Evolutionary conservation across 1,140 invertebrate genomes (phyloP), one percentile per base, ranked within the genome.

Genomic region (Drosophila rhopaloa): DNA sequence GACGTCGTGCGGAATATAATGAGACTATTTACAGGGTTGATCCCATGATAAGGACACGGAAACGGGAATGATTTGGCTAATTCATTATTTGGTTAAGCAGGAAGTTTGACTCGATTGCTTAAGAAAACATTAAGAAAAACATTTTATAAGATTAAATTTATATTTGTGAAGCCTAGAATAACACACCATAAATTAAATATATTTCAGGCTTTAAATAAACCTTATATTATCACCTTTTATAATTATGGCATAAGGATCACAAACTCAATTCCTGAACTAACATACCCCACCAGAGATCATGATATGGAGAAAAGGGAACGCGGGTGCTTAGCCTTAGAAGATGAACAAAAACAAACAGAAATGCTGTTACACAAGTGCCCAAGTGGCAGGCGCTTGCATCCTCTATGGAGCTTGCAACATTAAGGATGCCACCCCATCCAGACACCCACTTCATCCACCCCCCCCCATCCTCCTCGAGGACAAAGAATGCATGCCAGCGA

Each of bases 261-360:
- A 13, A 32, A 70, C 8, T 9, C 8, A 9, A n/a, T 35, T 13
- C 2, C 27, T 10, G 6, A 57, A 7, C 27, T 51, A 19, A 37
- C 29, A 41, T 71, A 50, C 63, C 67, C 65, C 51, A 19, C 2
- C 19, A 48, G 4, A 57, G 65, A 41, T 71, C 67, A 41, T 48
- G 50, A 35, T 24, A 48, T 57, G 50, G 9, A 14, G 27, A 27
- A 71, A 70, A 57, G 59, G 47, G 47, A 55, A 38, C 40, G 57
- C 51, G 48, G 71, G 46, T 43, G 40, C 46, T 65, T 50, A 58
- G 60, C 56, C 68, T 48, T 62, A 78, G 56, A 66, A 74, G 78
- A 54, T 79, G 75, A 75, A 86, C 75, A 81, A 82, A 70, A 75
- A 85, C 82, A 85, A 86, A 74, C 38, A 74, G 38, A 84, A 82